Conservation (phyloP, 2,888 invertebrate genomes). For the Brenthis hecate region DNA sequence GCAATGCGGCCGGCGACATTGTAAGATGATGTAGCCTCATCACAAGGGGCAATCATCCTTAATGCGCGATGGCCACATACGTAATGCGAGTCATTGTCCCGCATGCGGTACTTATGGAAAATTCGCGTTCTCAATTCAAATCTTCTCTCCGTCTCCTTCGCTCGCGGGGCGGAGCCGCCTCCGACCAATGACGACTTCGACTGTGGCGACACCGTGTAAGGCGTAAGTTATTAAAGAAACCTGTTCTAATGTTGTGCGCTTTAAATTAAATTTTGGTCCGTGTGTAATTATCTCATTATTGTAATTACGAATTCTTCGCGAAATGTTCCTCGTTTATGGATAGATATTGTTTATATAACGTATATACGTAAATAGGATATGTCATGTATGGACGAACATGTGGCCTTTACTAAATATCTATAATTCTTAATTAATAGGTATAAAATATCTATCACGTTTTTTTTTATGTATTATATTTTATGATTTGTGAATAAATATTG, state of each 20-base stretch:
- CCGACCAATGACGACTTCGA: conserved; percentile 78
- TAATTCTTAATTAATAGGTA: no score
- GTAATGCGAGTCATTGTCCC: conserved; percentile 83
- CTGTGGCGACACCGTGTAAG: conserved; percentile 80
- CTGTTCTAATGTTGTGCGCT: conserved; percentile 82
- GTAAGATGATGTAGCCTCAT: conserved; percentile 80
- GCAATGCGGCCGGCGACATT: conserved; percentile 76
- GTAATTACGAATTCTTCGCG: conserved; percentile 80
- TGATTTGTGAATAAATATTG: no score
- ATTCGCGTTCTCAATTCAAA: conserved; percentile 83
- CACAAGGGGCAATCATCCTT: conserved; percentile 82
- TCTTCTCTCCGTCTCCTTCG: conserved; percentile 80
- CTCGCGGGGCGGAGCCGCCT: conserved; percentile 80
- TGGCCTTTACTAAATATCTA: background rate
- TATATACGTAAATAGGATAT: conserved; percentile 48
- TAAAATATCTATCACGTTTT: no score
- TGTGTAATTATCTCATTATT: conserved; percentile 83
- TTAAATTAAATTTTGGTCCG: conserved; percentile 82
- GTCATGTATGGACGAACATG: conserved; percentile 45
- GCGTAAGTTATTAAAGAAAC: conserved; percentile 82
- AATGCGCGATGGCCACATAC: conserved; percentile 81
- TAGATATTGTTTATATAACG: conserved; percentile 60
- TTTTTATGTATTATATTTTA: no score
- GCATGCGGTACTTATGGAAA: conserved; percentile 82
- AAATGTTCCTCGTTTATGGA: conserved; percentile 77